These are phyloP conservation scores for Takifugu rubripes DNA, from an alignment of 2,797 vertebrate genomes.

Conservation along the genomic window DNA sequence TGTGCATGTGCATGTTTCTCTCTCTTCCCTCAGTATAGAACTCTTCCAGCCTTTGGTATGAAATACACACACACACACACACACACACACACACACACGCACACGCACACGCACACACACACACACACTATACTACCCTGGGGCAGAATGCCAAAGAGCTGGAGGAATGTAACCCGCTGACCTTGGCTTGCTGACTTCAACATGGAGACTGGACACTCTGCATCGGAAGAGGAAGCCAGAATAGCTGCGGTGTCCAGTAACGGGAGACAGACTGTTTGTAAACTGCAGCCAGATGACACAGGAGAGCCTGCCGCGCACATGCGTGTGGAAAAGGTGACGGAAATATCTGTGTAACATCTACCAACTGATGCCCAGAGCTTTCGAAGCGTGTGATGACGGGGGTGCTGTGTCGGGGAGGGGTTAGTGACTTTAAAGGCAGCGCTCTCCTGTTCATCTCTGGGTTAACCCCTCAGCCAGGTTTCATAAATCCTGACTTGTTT, in stretches of 20 bases:
- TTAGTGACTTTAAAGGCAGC: conserved; percentile 20
- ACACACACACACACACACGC: conserved; percentile 18
- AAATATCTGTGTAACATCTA: conserved; percentile 28
- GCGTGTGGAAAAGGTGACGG: conserved; percentile 49
- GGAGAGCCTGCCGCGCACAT: conserved; percentile 35
- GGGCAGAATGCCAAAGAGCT: conserved; percentile 72
- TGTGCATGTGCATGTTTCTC: conserved; percentile 22
- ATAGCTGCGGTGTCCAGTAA: conserved; percentile 75
- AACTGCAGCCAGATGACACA: conserved; percentile 66
- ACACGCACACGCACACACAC: conserved; percentile 20
- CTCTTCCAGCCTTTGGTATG: conserved; percentile 42
- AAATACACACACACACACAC: conserved; percentile 50
- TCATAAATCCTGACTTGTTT: conserved; percentile 78
- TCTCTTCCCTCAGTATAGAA: conserved; percentile 46
- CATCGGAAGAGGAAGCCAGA: conserved; percentile 67
- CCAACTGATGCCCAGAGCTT: conserved; percentile 40
- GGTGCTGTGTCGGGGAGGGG: conserved; percentile 12
- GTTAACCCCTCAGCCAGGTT: conserved; percentile 69
- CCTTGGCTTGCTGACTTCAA: conserved; percentile 75
- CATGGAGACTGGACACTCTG: conserved; percentile 68
- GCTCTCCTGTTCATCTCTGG: conserved; percentile 53
- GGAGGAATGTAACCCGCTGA: conserved; percentile 78
- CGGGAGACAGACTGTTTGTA: conserved; percentile 73
- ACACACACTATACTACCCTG: conserved; percentile 33
- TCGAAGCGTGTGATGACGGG: conserved; percentile 1